Base-by-base conservation (phyloP, 1,140 invertebrate species). In the Euura lappo region DNA sequence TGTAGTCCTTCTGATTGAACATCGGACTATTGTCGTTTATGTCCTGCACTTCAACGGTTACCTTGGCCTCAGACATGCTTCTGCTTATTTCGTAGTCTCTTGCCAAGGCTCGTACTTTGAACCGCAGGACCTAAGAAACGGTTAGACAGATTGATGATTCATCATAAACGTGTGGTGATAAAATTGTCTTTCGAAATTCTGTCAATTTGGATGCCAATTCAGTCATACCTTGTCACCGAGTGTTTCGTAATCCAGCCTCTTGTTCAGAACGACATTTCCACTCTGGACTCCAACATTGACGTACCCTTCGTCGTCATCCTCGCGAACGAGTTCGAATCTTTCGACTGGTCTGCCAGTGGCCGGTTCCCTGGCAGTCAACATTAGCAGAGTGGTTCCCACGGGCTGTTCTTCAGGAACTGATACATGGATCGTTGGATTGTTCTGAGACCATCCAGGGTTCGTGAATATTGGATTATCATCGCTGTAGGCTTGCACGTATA, bases 21-120 rank as follows among this genome's bases (percentile, higher is more conserved):
- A 89, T 86, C 1, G 95, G 95, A 77, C 90, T 89, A 81, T 96
- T 95, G 79, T 96, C 94, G 79, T 96, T 96, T 0, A 94, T 89
- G 81, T 96, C 95, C 74, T 91, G 85, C 45, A 94, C 89, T 73
- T 92, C 90, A 10, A 95, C 89, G 6, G 92, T 90, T 3, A 95
- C 89, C 74, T 91, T 93, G 0, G 94, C 92, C 74, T 91, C 90
- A 72, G 91, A 92, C 78, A 92, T 89, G 70, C 90, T 92, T 45
- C 88, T 88, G 3, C 88, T 90, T 47, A 91, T 89, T 69, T 91
- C 90, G 2, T 91, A 91, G 80, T 94, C 93, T 69, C 90, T 91
- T 45, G 91, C 91, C 3, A 91, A 89, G 2, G 94, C 94, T 78
- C 92, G 89, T 2, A 95, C 93, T 78, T 92, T 91, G 65, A 96